Conservation (phyloP, 1,140 invertebrate genomes). For the Vollenhovia emeryi region DNA sequence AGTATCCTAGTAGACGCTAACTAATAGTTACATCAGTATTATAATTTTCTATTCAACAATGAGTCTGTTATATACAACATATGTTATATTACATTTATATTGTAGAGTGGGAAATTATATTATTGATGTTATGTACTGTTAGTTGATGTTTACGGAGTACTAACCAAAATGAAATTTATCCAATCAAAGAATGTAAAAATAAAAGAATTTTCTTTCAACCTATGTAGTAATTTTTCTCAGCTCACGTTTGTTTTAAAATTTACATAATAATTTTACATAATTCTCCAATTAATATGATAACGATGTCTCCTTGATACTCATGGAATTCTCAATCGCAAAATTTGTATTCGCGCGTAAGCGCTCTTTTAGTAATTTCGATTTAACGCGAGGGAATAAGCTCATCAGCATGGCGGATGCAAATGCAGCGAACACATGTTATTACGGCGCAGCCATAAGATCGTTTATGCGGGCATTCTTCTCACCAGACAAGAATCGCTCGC, state of each 20-base stretch:
- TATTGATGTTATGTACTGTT: too few species aligned
- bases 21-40: too few species aligned
- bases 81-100: too few species aligned
- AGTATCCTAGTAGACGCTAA: too few species aligned
- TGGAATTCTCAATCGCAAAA: too few species aligned
- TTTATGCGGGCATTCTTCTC: slow-evolving; percentile 28
- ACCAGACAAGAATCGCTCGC: slow-evolving; percentile 4
- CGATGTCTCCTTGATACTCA: background rate
- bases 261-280: slow-evolving; percentile 4
- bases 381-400: slow-evolving; percentile 10
- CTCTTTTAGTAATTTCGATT: background rate
- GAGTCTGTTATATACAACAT: too few species aligned
- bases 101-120: too few species aligned
- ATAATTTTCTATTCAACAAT: too few species aligned
- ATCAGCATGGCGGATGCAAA: slow-evolving; percentile 10
- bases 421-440: background rate
- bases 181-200: background rate
- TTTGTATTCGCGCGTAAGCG: background rate
- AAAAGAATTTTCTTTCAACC: background rate
- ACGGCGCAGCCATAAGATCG: background rate
- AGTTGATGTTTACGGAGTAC: too few species aligned
- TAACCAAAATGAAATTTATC: background rate
- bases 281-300: background rate
- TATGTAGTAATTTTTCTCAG: background rate
- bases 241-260: background rate